Evolutionary conservation across 2,113 vertebrate species (phyloP).

Genomic region (Perca flavescens): DNA sequence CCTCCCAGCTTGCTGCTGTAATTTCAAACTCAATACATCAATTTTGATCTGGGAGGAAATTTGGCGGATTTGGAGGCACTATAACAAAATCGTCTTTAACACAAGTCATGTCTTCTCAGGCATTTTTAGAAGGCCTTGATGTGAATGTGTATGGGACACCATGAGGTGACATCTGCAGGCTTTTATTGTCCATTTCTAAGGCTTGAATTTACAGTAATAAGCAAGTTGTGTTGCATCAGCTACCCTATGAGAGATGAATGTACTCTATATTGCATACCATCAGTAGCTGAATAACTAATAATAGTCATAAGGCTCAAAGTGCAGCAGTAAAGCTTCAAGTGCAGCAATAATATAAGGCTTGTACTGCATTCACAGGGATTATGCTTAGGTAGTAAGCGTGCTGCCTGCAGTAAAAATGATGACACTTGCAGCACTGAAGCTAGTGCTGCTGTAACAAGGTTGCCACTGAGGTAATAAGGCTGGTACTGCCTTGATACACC

Average conservation of each 20-base stretch:
- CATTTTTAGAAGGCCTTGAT: neutral
- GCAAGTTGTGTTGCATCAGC: neutral
- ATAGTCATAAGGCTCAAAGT: neutral
- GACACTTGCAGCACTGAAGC: slow-evolving; percentile 48
- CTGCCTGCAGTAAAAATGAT: slow-evolving; percentile 62
- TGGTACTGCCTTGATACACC: slow-evolving; percentile 14
- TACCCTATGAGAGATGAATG: neutral
- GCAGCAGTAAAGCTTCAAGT: slow-evolving; percentile 24
- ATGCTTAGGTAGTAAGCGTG: slow-evolving; percentile 54
- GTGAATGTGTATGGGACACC: neutral
- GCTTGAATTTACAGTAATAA: neutral
- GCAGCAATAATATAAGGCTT: slow-evolving; percentile 23
- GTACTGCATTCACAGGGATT: slow-evolving; percentile 52
- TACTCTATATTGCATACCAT: neutral
- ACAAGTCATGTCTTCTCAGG: neutral
- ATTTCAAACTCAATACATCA: neutral
- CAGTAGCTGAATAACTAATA: neutral
- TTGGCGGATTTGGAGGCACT: neutral
- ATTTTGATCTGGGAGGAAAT: neutral
- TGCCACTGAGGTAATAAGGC: slow-evolving; percentile 37
- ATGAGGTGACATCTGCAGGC: slow-evolving; percentile 11
- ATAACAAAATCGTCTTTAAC: neutral
- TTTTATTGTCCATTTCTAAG: neutral
- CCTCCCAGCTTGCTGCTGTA: neutral
- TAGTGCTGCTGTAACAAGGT: slow-evolving; percentile 43